Conservation (phyloP, 1,140 invertebrate genomes). For the Drosophila ficusphila region DNA sequence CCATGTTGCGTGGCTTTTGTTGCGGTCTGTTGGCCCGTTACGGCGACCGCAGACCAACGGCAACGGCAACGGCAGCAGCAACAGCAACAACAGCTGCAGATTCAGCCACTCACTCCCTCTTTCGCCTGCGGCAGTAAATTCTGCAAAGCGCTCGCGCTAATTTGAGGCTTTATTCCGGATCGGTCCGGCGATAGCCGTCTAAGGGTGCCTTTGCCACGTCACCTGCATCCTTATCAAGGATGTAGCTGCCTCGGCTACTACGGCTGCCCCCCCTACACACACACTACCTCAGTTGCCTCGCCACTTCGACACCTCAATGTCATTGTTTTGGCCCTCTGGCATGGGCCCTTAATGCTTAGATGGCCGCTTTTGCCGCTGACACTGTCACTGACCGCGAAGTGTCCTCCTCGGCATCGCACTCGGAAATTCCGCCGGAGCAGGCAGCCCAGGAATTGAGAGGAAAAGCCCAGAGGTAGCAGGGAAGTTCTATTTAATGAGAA, state of each 20-base stretch:
- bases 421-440: neutral
- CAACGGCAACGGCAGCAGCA: neutral
- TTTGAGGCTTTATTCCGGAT: constrained; percentile 47
- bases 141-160: constrained; percentile 37
- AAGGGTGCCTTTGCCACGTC: constrained; percentile 12
- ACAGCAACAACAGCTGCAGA: neutral
- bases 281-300: neutral
- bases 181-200: constrained; percentile 23
- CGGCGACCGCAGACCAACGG: constrained; percentile 48
- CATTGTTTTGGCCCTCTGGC: constrained; percentile 33
- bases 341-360: constrained; percentile 21
- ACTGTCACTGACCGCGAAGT: constrained; percentile 51
- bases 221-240: constrained; percentile 43
- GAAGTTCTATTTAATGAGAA: neutral
- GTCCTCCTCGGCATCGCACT: constrained; percentile 3
- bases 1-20: constrained; percentile 80
- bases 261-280: neutral
- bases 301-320: constrained; percentile 39
- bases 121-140: constrained; percentile 29
- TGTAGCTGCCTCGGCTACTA: constrained; percentile 1
- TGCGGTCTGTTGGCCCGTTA: constrained; percentile 72
- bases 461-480: neutral
- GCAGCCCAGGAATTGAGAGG: neutral
- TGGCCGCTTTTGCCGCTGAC: constrained; percentile 42
- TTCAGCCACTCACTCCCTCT: constrained; percentile 2